Base-by-base conservation (phyloP, 2,113 vertebrate species). In the Laterallus jamaicensis region DNA sequence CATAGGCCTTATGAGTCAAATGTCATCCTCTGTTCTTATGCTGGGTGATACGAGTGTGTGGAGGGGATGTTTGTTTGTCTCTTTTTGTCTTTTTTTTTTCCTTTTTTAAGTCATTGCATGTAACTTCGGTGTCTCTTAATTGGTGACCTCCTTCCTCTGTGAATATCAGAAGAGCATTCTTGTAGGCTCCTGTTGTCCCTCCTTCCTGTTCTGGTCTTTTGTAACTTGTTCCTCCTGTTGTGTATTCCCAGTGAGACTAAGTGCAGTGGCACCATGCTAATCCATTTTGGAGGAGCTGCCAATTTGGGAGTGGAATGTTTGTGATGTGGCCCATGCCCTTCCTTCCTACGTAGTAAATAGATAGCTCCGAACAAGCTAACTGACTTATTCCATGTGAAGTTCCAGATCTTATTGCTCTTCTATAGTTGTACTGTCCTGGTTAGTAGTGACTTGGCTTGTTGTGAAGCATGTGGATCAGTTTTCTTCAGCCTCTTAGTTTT, bases 401-500 rank as follows among this genome's bases (percentile, higher is more conserved):
- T 94, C 76, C 75, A 71, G 68, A 66, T 88, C 78, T 83, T 83
- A 83, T 58, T 82, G 54, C 44, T 88, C 0, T 79, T 90, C 49
- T 5, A 32, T 71, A 83, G 17, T n/a, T 56, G 24, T 76, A 86
- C 90, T 66, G 83, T 95, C 40, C 88, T 56, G 44, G 6, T 29
- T 92, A 94, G 59, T 87, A 95, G 68, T 70, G 68, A 29, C 17
- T 90, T 95, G 91, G 60, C 68, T 91, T 85, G 40, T 40, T 93
- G 89, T 88, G 88, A 95, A 81, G 52, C 37, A 84, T 90, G 71
- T 62, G 70, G 28, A 56, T 73, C 4, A 25, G 11, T 95, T 95
- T 97, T 93, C 67, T 93, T 96, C 89, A 95, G 78, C 68, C 5
- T 79, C 74, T 92, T 91, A 63, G 32, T 74, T 95, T 93, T 92